These are phyloP conservation scores for Phataginus tricuspis DNA, from an alignment of 2,797 vertebrate genomes.

Conservation along the genomic window DNA sequence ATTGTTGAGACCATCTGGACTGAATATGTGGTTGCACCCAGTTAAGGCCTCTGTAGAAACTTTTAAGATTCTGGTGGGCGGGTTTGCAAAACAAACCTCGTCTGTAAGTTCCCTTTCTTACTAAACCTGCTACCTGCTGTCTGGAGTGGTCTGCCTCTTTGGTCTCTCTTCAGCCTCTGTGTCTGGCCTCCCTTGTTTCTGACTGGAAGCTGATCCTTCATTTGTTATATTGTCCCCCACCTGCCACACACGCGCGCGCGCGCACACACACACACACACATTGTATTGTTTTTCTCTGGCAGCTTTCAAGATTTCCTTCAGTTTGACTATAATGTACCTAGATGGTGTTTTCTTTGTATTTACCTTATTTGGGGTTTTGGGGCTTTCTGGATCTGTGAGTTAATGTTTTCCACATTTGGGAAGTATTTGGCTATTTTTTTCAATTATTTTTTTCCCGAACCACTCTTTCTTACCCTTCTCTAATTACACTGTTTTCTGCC, in stretches of 20 bases:
- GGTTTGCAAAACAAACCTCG: not conserved
- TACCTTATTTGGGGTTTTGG: not conserved
- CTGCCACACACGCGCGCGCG: accelerated
- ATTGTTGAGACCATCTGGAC: not conserved
- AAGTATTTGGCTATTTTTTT: not conserved
- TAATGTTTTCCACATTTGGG: not conserved
- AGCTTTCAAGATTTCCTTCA: not conserved
- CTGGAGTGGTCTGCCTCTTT: not conserved
- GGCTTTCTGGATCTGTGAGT: not conserved
- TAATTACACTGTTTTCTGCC: not conserved
- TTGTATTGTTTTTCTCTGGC: not conserved
- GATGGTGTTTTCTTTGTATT: not conserved
- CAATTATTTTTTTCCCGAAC: not conserved
- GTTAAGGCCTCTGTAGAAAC: not conserved
- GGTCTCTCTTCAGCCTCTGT: not conserved
- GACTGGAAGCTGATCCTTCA: not conserved
- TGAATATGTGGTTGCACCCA: not conserved
- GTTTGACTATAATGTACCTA: not conserved
- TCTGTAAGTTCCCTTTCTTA: not conserved
- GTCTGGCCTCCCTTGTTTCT: not conserved
- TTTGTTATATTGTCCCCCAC: not conserved
- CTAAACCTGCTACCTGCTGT: not conserved
- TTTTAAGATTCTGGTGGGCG: not conserved
- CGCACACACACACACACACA: too few relatives aligned
- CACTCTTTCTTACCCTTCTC: not conserved